These are phyloP conservation scores for Leucophenga varia DNA, from an alignment of 1,140 invertebrate species.

Conservation along the genomic window DNA sequence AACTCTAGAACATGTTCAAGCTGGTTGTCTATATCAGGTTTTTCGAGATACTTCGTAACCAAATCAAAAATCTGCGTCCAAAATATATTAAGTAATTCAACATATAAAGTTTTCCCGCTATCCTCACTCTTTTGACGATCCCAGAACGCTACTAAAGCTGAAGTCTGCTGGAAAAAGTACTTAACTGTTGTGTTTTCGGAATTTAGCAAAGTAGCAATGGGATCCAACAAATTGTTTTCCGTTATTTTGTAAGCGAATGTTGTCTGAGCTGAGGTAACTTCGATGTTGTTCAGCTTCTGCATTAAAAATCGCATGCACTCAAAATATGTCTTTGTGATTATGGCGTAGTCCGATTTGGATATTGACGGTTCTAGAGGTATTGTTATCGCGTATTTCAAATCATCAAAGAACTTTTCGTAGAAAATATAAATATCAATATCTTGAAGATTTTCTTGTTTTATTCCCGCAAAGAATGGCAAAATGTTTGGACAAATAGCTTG, in stretches of 20 bases:
- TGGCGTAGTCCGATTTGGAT: slow-evolving; percentile 62
- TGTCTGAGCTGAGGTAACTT: neutral
- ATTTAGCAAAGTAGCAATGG: slow-evolving; percentile 57
- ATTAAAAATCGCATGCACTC: slow-evolving; percentile 71
- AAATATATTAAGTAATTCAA: slow-evolving; percentile 58
- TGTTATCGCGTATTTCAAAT: slow-evolving; percentile 56
- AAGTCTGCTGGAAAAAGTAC: slow-evolving; percentile 59
- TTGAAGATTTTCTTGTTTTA: slow-evolving; percentile 58
- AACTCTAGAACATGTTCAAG: slow-evolving; percentile 34
- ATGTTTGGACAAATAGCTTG: slow-evolving; percentile 70
- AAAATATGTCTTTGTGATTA: slow-evolving; percentile 65
- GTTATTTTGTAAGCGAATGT: slow-evolving; percentile 36
- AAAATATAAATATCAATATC: slow-evolving; percentile 59
- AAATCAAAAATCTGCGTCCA: slow-evolving; percentile 59
- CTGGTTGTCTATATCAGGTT: slow-evolving; percentile 27
- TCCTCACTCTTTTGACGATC: slow-evolving; percentile 56
- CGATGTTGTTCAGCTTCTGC: slow-evolving; percentile 47
- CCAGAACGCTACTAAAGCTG: slow-evolving; percentile 61
- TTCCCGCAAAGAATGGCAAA: slow-evolving; percentile 71
- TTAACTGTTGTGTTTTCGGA: slow-evolving; percentile 52
- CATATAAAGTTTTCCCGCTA: slow-evolving; percentile 49
- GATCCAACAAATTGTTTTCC: slow-evolving; percentile 57
- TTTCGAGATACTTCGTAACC: slow-evolving; percentile 48
- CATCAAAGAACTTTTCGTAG: slow-evolving; percentile 69
- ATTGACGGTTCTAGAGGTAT: slow-evolving; percentile 25